Evolutionary conservation across 2,113 vertebrate genomes (phyloP).

Genomic region (Isichthys henryi): DNA sequence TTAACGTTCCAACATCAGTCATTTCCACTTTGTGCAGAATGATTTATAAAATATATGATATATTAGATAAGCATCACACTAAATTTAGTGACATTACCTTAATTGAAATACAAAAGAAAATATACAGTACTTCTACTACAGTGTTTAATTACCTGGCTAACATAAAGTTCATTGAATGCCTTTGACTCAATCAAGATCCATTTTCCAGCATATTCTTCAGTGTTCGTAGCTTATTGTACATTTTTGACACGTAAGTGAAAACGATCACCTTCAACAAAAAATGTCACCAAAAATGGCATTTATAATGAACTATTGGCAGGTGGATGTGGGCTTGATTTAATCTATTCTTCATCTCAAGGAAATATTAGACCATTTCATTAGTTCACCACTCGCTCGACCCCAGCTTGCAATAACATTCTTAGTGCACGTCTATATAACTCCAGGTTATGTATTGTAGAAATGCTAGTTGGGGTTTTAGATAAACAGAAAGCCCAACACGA

Average conservation of each 20-base stretch:
- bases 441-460: conserved; percentile 6
- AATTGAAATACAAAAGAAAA: not conserved
- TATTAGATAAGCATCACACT: not conserved
- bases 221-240: not conserved
- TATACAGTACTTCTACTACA: not conserved
- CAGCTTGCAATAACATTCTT: not conserved
- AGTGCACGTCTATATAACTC: not conserved
- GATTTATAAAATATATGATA: not conserved
- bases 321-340: not conserved
- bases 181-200: not conserved
- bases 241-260: not conserved
- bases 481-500: conserved; percentile 3
- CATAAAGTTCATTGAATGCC: not conserved
- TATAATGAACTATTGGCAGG: not conserved
- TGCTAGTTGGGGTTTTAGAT: not conserved
- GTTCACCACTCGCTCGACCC: not conserved
- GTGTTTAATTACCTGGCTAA: not conserved
- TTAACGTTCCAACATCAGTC: not conserved
- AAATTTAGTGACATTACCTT: not conserved
- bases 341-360: not conserved
- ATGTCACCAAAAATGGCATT: not conserved
- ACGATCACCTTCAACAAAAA: not conserved
- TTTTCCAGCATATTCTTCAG: not conserved
- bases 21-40: not conserved
- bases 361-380: not conserved